Percentiles rank a stretch among this genome's conserved stretches.
These are phyloP conservation scores for Kuschelorhynchus macadamiae DNA, from an alignment of 2,888 invertebrate species.

Conservation along the genomic window DNA sequence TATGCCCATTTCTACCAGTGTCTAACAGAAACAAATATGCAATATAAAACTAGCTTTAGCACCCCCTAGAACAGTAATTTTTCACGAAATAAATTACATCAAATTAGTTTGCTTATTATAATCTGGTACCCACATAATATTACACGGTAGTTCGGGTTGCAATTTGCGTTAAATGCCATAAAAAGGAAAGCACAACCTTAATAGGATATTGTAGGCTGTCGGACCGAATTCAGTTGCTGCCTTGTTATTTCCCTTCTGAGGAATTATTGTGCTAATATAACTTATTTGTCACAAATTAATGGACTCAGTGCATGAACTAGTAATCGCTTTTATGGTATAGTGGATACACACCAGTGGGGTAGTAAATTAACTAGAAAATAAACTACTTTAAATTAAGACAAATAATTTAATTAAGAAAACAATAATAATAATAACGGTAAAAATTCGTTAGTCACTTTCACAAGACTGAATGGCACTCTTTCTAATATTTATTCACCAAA, in stretches of 20 bases:
- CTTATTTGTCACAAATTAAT: neutral
- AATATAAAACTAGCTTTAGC: no score
- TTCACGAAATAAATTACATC: neutral
- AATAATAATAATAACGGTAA: no score
- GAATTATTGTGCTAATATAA: conserved; percentile 3
- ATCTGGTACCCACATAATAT: conserved; percentile 42
- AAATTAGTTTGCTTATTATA: conserved; percentile 13
- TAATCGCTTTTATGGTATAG: no score
- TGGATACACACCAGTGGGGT: no score
- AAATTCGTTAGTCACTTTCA: no score
- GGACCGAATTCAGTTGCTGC: conserved; percentile 6
- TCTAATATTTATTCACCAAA: no score
- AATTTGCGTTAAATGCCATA: conserved; percentile 10
- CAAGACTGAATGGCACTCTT: no score
- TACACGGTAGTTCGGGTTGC: conserved; percentile 18
- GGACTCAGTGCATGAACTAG: neutral
- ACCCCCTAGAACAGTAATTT: neutral
- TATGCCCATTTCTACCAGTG: no score
- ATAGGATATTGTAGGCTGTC: conserved; percentile 12
- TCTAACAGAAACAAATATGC: no score
- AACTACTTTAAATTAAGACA: no score
- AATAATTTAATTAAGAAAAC: no score
- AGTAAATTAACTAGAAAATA: no score
- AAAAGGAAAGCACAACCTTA: conserved; percentile 5
- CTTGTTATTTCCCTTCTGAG: neutral